phyloP scores from a whole-genome alignment of 64 coral and sea anemone species.

The Orbicella faveolata region DNA sequence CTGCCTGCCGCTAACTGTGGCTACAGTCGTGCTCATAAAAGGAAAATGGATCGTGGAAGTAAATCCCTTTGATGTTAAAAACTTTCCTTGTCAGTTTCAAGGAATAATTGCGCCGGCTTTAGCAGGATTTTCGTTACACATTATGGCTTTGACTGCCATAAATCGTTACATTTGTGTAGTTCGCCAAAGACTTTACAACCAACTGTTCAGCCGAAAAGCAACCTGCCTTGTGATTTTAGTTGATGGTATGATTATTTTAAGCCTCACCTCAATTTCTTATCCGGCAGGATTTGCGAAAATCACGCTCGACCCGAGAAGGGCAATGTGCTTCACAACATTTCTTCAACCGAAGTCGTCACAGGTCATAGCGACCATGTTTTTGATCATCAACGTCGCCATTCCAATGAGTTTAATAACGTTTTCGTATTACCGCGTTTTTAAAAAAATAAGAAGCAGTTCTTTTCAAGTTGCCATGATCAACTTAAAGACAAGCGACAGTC shows the following conservation, averaged over 20 bases:
- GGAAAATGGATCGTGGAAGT: slow-evolving; percentile 22
- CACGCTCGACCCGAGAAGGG: slow-evolving; percentile 17
- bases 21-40: slow-evolving; percentile 13
- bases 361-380: slow-evolving; percentile 5
- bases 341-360: not conserved
- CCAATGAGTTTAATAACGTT: slow-evolving; percentile 7
- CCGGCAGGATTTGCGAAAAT: not conserved
- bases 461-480: not conserved
- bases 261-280: not conserved
- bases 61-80: slow-evolving; percentile 17
- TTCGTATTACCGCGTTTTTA: slow-evolving; percentile 19
- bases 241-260: not conserved
- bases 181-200: not conserved
- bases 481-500: not conserved
- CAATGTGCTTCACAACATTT: slow-evolving; percentile 9
- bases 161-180: slow-evolving; percentile 32
- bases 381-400: slow-evolving; percentile 8
- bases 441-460: slow-evolving; percentile 6
- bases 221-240: not conserved
- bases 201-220: slow-evolving; percentile 14
- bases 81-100: not conserved
- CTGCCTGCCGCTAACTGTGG: not conserved
- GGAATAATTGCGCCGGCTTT: slow-evolving; percentile 13
- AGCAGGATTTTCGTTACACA: slow-evolving; percentile 8
- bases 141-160: slow-evolving; percentile 23